A percentile compares a stretch with the other conserved stretches of the same genome.
These are phyloP conservation scores for Hesperophylax magnus DNA, from an alignment of 1,140 invertebrate genomes.

Conservation along the genomic window DNA sequence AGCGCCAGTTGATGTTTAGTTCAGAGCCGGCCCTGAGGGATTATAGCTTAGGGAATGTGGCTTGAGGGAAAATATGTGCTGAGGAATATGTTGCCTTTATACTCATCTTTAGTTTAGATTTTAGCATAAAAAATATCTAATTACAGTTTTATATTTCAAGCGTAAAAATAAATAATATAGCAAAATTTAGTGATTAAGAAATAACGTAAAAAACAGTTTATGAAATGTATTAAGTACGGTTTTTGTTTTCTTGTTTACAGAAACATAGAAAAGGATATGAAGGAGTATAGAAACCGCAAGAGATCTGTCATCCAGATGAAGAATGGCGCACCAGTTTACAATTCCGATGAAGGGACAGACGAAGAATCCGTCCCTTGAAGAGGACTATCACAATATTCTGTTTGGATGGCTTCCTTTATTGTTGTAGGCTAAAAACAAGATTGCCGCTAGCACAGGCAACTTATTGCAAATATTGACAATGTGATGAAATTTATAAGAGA, in stretches of 20 bases:
- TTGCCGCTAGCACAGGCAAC: neutral
- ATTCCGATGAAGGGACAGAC: constrained; percentile 69
- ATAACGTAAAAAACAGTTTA: too few species aligned
- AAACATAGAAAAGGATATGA: constrained; percentile 67
- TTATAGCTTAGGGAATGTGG: too few species aligned
- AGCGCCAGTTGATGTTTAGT: too few species aligned
- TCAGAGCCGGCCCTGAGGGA: too few species aligned
- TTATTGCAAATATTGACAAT: neutral
- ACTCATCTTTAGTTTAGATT: too few species aligned
- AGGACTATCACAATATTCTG: constrained; percentile 4
- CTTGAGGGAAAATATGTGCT: too few species aligned
- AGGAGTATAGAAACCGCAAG: constrained; percentile 68
- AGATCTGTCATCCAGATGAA: constrained; percentile 71
- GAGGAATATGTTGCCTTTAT: too few species aligned
- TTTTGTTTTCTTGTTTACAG: constrained; percentile 55
- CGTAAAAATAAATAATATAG: too few species aligned
- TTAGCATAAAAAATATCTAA: too few species aligned
- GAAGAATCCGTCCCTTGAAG: constrained; percentile 67
- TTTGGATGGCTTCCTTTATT: constrained; percentile 7
- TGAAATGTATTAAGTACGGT: too few species aligned
- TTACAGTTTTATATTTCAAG: too few species aligned
- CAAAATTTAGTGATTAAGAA: too few species aligned
- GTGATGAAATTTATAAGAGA: neutral
- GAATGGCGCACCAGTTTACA: constrained; percentile 68
- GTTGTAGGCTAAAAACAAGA: neutral